Conservation (phyloP, 2,113 vertebrate species). For the Ameiurus melas region DNA sequence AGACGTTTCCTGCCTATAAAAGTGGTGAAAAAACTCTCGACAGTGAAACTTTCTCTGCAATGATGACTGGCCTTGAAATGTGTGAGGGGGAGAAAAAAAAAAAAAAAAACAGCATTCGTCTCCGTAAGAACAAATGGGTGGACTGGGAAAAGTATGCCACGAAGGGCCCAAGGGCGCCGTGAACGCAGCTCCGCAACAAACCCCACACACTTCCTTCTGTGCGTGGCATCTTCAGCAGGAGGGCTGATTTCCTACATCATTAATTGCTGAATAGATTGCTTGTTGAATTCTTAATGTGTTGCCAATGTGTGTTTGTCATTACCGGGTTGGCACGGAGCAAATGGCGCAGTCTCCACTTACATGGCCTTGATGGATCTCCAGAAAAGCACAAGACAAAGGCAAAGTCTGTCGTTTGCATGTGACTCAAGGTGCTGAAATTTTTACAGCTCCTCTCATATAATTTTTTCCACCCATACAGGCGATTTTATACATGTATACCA, state of each 20-base stretch:
- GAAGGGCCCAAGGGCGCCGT: conserved; percentile 69
- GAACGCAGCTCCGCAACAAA: conserved; percentile 70
- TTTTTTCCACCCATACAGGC: neutral
- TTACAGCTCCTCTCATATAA: conserved; percentile 12
- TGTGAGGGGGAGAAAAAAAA: neutral
- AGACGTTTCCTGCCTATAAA: conserved; percentile 13
- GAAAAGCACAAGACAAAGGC: conserved; percentile 39
- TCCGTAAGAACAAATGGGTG: conserved; percentile 23
- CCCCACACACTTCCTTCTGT: conserved; percentile 70
- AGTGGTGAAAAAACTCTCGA: conserved; percentile 7
- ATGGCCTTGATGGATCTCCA: conserved; percentile 67
- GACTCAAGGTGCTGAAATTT: conserved; percentile 20
- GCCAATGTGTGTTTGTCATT: conserved; percentile 77
- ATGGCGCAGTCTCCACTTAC: conserved; percentile 69
- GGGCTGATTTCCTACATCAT: conserved; percentile 77
- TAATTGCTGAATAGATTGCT: conserved; percentile 80
- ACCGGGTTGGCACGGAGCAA: conserved; percentile 67
- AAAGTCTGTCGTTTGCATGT: neutral
- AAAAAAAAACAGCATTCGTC: neutral
- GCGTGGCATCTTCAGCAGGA: conserved; percentile 71
- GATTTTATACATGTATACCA: conserved; percentile 23
- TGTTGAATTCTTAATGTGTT: conserved; percentile 79
- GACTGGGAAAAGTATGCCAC: conserved; percentile 22
- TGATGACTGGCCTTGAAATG: conserved; percentile 24
- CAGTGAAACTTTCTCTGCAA: neutral